phyloP scores from a whole-genome alignment of 2,888 invertebrate species.

The Tricholauxania praeusta region DNA sequence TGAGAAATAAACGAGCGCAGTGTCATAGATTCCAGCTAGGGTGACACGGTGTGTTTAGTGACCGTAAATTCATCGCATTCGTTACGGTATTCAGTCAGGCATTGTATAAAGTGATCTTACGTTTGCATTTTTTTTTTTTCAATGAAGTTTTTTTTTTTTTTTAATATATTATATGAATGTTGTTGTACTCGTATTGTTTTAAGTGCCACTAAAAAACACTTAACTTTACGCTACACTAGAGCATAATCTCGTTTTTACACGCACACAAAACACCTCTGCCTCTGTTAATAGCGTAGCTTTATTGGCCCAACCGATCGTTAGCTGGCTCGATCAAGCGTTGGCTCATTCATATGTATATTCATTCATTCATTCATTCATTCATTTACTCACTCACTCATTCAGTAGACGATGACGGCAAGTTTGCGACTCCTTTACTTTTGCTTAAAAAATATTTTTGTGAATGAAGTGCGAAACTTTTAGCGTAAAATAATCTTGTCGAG shows the following conservation, averaged over 20 bases:
- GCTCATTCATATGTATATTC: slow-evolving; percentile 28
- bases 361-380: slow-evolving; percentile 15
- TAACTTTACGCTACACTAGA: too few species aligned
- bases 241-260: background rate
- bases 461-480: slow-evolving; percentile 58
- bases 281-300: background rate
- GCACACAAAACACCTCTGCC: slow-evolving; percentile 17
- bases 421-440: slow-evolving; percentile 1
- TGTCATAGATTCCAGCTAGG: too few species aligned
- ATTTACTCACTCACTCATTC: slow-evolving; percentile 39
- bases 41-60: too few species aligned
- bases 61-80: background rate
- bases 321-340: slow-evolving; percentile 31
- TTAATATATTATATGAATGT: slow-evolving; percentile 5
- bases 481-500: slow-evolving; percentile 48
- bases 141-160: background rate
- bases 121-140: background rate
- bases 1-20: too few species aligned
- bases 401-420: slow-evolving; percentile 18
- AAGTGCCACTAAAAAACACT: slow-evolving; percentile 17
- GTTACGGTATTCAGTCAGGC: background rate
- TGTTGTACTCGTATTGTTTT: slow-evolving; percentile 29
- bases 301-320: background rate
- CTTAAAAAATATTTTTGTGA: slow-evolving; percentile 54
- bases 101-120: background rate